Evolutionary conservation across 2,888 invertebrate genomes (phyloP), one percentile per base, ranked within the genome.

Genomic region (Caenorhabditis sp.): DNA sequence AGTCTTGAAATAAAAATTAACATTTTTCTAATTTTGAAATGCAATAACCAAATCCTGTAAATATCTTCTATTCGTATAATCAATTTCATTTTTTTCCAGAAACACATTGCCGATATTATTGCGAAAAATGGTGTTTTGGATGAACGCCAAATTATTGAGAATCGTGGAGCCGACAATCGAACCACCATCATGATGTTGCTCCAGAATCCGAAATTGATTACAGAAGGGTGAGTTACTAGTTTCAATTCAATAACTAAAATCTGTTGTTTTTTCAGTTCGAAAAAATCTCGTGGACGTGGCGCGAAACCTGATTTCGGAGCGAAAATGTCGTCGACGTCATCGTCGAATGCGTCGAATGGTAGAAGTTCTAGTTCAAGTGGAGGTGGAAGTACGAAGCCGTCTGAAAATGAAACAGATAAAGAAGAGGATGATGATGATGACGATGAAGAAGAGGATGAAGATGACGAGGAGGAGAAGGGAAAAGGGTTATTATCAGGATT

Each of bases 171-270:
- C 1, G 62, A 64, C 1, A 72, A 72, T 59, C 53, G 72, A 12
- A 64, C 67, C 17, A 68, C 68, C 1, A 72, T 72, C 23, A 72
- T 72, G 67, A 57, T 72, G 36, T 49, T 72, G 3, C 52, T 72
- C 0, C 67, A 68, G 26, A 67, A 72, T 23, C 65, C 72, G 0
- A 49, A 61, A 7, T 20, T 36, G 17, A 7, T 36, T 36, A n/a
- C 20, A 10, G 52, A 52, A 3, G 10, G 10, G 31, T 31, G 31
- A 31, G 31, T 31, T 31, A 31, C 31, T 4, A 31, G 31, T 31
- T 31, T n/a, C n/a, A n/a, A n/a, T n/a, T n/a, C n/a, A 50, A 53
- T 20, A 50, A 50, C 17, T n/a, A 50, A 8, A 50, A 50, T 50
- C 38, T 10, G 38, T n/a, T n/a, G 3, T n/a, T 17, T 20, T 7